Conservation (phyloP, 1,140 invertebrate genomes). For the Aphelenchoides besseyi region DNA sequence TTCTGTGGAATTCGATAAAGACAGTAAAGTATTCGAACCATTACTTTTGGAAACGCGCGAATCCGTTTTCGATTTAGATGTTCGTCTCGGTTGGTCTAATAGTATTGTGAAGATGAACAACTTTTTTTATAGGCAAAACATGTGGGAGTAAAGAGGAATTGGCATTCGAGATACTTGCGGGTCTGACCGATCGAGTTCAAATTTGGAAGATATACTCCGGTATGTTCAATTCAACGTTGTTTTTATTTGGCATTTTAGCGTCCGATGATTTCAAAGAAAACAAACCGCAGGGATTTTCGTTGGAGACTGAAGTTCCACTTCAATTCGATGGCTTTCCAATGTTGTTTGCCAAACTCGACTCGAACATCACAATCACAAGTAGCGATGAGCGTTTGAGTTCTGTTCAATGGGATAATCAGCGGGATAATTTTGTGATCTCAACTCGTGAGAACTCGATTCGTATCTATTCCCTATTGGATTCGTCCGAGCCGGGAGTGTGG, state of each 20-base stretch:
- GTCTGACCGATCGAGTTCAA: not conserved
- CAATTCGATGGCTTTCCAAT: not conserved
- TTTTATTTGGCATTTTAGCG: not conserved
- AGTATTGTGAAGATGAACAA: not conserved
- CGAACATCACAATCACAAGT: not conserved
- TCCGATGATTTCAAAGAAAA: not conserved
- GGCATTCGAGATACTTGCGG: constrained; percentile 5
- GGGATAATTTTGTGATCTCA: constrained; percentile 9
- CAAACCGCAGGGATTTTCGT: not conserved
- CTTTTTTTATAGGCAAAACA: constrained; percentile 11
- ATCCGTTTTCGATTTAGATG: constrained; percentile 7
- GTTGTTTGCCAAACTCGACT: constrained; percentile 1
- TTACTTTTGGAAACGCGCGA: not conserved
- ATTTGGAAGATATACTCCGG: constrained; percentile 11
- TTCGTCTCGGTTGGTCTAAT: constrained; percentile 1
- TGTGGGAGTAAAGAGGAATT: no score
- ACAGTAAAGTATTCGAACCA: constrained; percentile 2
- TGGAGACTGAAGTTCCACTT: not conserved
- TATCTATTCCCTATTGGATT: not conserved
- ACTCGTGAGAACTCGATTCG: constrained; percentile 15
- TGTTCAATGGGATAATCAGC: constrained; percentile 10
- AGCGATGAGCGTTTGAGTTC: constrained; percentile 16
- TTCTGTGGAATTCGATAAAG: not conserved
- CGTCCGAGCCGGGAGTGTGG: constrained; percentile 2
- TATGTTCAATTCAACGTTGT: not conserved